phyloP scores from a whole-genome alignment of 2,113 vertebrate genomes.

The Megaleporinus macrocephalus region DNA sequence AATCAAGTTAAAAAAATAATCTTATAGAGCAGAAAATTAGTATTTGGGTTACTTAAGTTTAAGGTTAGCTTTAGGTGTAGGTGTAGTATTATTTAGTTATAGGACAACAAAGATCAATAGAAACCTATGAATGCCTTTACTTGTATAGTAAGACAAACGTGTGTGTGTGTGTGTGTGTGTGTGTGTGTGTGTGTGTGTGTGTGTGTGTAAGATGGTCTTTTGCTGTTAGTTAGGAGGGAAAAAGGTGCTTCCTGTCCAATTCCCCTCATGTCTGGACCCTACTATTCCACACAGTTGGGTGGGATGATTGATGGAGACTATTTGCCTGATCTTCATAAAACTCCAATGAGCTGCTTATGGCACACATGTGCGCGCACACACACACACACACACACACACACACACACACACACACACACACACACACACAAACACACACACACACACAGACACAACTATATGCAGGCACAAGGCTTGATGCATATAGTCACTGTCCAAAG shows the following conservation, averaged over 20 bases:
- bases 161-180: slow-evolving; percentile 17
- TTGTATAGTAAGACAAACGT: too few species aligned
- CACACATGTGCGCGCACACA: background rate
- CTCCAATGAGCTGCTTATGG: background rate
- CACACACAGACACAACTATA: too few species aligned
- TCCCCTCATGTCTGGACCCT: slow-evolving; percentile 26
- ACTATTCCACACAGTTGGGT: slow-evolving; percentile 25
- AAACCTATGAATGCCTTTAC: too few species aligned
- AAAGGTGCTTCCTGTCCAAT: slow-evolving; percentile 55
- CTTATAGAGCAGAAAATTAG: too few species aligned
- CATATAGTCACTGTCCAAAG: too few species aligned
- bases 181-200: slow-evolving; percentile 18
- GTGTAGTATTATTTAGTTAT: too few species aligned
- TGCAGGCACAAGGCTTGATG: too few species aligned
- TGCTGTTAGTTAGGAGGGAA: slow-evolving; percentile 19
- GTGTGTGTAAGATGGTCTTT: background rate
- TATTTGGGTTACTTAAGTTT: too few species aligned
- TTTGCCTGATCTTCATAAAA: background rate
- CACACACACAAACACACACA: background rate
- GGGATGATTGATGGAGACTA: slow-evolving; percentile 20
- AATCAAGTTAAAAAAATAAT: too few species aligned
- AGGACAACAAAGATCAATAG: too few species aligned
- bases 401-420: background rate
- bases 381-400: too few species aligned
- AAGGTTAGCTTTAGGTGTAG: too few species aligned